Conservation (phyloP, 1,140 invertebrate genomes). For the Oncopodura yosiiana region DNA sequence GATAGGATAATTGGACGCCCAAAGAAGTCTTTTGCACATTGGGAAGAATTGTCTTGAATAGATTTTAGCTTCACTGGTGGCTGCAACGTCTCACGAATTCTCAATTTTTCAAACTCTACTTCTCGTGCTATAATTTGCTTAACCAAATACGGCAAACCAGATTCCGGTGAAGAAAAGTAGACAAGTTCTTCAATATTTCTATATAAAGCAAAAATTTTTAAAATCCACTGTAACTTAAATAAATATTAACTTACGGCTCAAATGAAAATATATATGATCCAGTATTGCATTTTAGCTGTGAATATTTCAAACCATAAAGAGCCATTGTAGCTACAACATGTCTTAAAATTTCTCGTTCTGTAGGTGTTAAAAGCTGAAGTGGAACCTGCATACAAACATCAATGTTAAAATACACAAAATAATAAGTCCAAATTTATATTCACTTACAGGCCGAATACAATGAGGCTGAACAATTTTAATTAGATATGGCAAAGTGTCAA, state of each 20-base stretch:
- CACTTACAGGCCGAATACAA: constrained; percentile 1
- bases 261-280: constrained; percentile 68
- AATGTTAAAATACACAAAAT: too few species aligned
- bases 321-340: constrained; percentile 71
- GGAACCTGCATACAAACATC: constrained; percentile 43
- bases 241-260: constrained; percentile 63
- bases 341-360: constrained; percentile 60
- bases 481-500: constrained; percentile 5
- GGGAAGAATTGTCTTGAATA: too few species aligned
- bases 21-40: constrained; percentile 60
- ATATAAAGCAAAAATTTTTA: constrained; percentile 22
- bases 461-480: constrained; percentile 6
- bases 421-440: background rate
- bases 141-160: constrained; percentile 51
- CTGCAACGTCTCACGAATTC: too few species aligned
- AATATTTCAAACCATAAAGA: constrained; percentile 74
- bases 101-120: constrained; percentile 60
- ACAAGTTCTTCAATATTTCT: constrained; percentile 47
- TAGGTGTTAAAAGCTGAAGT: constrained; percentile 59
- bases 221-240: background rate
- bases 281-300: constrained; percentile 63
- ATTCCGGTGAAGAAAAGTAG: constrained; percentile 41
- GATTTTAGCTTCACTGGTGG: too few species aligned
- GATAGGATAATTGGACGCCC: constrained; percentile 41
- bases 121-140: constrained; percentile 68